Percentiles rank a stretch among this genome's conserved stretches.
Evolutionary conservation across 2,797 vertebrate genomes (phyloP).

Genomic region (Echiichthys vipera): DNA sequence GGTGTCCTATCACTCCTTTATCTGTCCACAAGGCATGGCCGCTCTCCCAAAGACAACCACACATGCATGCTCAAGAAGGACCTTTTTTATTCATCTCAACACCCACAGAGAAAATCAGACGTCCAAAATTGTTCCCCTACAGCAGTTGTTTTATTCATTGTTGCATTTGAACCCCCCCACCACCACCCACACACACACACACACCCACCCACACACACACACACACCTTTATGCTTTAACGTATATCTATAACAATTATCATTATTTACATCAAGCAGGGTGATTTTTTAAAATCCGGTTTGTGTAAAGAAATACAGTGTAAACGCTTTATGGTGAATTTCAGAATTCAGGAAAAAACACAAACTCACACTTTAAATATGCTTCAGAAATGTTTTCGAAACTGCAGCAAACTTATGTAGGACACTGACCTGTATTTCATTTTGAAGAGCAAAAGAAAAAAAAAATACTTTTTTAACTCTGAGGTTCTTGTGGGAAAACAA

Average conservation of each 20-base stretch:
- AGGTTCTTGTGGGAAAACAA: slow-evolving; percentile 83
- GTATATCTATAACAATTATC: slow-evolving; percentile 46
- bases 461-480: slow-evolving; percentile 76
- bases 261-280: slow-evolving; percentile 44
- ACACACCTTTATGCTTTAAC: slow-evolving; percentile 49
- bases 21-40: slow-evolving; percentile 85
- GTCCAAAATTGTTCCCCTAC: slow-evolving; percentile 79
- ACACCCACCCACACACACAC: no score
- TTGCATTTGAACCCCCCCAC: slow-evolving; percentile 47
- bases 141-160: slow-evolving; percentile 83
- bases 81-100: slow-evolving; percentile 79
- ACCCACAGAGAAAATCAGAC: slow-evolving; percentile 81
- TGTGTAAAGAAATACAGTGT: not conserved
- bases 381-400: slow-evolving; percentile 73
- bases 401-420: slow-evolving; percentile 83
- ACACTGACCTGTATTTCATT: slow-evolving; percentile 85
- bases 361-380: slow-evolving; percentile 48
- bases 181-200: no score
- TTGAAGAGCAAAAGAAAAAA: slow-evolving; percentile 77
- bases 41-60: slow-evolving; percentile 82
- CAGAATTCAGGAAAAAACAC: slow-evolving; percentile 35
- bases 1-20: slow-evolving; percentile 86
- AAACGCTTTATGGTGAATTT: slow-evolving; percentile 16
- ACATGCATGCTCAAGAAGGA: slow-evolving; percentile 82
- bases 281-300: not conserved